phyloP scores from a whole-genome alignment of 2,113 vertebrate genomes.

The Tricholaema leucomelas region DNA sequence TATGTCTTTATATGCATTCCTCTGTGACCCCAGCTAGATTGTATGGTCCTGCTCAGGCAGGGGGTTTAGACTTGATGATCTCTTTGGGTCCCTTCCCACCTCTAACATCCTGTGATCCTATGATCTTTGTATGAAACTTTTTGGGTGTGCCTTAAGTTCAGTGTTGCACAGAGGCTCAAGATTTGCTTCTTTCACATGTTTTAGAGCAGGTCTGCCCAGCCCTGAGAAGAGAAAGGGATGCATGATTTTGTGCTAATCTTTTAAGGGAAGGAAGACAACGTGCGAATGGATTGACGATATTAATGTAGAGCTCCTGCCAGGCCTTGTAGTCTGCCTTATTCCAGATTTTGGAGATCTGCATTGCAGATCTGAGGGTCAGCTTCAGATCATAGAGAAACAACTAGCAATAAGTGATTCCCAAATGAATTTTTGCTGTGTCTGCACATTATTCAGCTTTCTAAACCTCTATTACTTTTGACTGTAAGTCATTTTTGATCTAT shows the following conservation, averaged over 20 bases:
- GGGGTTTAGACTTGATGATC: too few relatives aligned
- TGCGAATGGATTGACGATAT: background rate
- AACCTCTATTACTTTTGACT: slow-evolving; percentile 47
- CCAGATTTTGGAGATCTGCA: slow-evolving; percentile 32
- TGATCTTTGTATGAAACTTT: background rate
- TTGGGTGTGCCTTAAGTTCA: background rate
- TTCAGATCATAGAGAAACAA: slow-evolving; percentile 9
- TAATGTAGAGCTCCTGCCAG: slow-evolving; percentile 10
- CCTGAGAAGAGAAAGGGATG: background rate
- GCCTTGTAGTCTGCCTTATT: background rate
- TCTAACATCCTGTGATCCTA: too few relatives aligned
- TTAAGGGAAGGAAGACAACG: background rate
- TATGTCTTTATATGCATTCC: background rate
- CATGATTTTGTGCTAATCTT: background rate
- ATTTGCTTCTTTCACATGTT: background rate
- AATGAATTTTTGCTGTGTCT: slow-evolving; percentile 53
- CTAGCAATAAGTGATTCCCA: slow-evolving; percentile 34
- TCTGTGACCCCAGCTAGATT: too few relatives aligned
- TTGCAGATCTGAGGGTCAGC: slow-evolving; percentile 43
- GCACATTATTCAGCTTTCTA: slow-evolving; percentile 27
- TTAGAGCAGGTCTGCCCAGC: background rate
- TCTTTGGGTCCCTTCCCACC: too few relatives aligned
- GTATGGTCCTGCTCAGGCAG: too few relatives aligned
- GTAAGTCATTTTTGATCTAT: slow-evolving; percentile 50
- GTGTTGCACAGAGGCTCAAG: background rate